These are phyloP conservation scores for Okamejei kenojei DNA, from an alignment of 2,797 vertebrate genomes.

Conservation along the genomic window DNA sequence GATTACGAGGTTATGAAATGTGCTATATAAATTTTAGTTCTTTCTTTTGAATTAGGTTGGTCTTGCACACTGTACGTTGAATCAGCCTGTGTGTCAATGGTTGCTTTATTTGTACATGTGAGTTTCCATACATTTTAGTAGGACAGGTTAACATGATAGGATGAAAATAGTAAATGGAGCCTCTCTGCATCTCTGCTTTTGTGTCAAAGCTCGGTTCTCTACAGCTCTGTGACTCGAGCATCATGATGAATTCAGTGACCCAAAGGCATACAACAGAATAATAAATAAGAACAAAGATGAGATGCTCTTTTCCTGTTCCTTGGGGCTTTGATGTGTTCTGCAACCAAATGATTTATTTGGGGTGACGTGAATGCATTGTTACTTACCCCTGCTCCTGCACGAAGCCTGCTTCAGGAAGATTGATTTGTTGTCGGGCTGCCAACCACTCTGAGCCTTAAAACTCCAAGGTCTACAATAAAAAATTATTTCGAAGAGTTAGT, in stretches of 20 bases:
- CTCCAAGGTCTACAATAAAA: neutral
- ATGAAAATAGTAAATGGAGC: no score
- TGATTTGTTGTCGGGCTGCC: neutral
- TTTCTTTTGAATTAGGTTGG: neutral
- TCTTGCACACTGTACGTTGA: neutral
- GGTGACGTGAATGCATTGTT: neutral
- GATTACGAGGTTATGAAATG: neutral
- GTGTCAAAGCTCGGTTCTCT: neutral
- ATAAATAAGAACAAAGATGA: neutral
- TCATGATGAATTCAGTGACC: neutral
- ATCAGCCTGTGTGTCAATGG: neutral
- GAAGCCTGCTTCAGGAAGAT: neutral
- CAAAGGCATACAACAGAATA: neutral
- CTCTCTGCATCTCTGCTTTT: neutral
- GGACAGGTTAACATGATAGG: neutral
- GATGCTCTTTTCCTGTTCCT: neutral
- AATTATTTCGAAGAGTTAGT: neutral
- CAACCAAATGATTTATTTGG: neutral
- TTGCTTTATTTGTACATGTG: neutral
- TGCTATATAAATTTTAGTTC: neutral
- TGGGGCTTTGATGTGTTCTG: neutral
- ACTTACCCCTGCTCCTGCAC: neutral
- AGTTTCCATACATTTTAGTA: neutral
- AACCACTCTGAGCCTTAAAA: neutral
- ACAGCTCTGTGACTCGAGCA: neutral